Evolutionary conservation across 2,113 vertebrate species (phyloP), one percentile per base, ranked within the genome.

Genomic region (Myotis davidii): DNA sequence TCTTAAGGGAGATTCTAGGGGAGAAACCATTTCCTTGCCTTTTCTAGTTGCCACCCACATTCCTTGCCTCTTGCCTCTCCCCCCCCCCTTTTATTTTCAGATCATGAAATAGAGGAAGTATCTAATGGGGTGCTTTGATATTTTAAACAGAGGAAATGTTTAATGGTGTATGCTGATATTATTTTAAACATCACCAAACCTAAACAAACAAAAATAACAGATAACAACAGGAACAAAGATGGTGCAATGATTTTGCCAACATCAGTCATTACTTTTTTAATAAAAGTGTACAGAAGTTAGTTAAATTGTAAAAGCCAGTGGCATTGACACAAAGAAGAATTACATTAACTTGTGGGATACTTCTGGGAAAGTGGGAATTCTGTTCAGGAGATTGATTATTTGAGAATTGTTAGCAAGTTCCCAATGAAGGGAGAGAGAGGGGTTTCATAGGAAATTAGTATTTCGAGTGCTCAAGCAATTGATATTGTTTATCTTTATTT

Each of bases 401-500:
- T 76, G 83, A 92, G 76, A 20, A 54, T 73, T 25, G 27, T 65
- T 94, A 83, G 45, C 39, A 54, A 73, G 32, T 84, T 77, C 32
- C 79, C 83, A 81, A 67, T 39, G 25, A 70, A 13, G 42, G 32
- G 77, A 78, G 59, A 78, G 18, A 17, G 27, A 91, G 64, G 17
- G 3, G 7, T 96, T 97, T 87, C 52, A 56, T 48, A 87, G 74
- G n/a, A 95, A 90, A 76, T 92, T 67, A 93, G 85, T 25, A 61
- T 94, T 79, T 89, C 82, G 86, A 64, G 50, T 87, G 67, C 48
- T 87, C 17, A 64, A 72, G 39, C 12, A 74, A 27, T 85, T 82
- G 94, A 32, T 82, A 42, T 88, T 78, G 37, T 74, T 94, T 83
- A 54, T 73, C 67, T 94, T 32, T 65, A 14, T 78, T 86, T 74